Percentiles rank a stretch among this genome's conserved stretches.
phyloP scores from a whole-genome alignment of 2,888 invertebrate species.

The Enchytraeus crypticus region DNA sequence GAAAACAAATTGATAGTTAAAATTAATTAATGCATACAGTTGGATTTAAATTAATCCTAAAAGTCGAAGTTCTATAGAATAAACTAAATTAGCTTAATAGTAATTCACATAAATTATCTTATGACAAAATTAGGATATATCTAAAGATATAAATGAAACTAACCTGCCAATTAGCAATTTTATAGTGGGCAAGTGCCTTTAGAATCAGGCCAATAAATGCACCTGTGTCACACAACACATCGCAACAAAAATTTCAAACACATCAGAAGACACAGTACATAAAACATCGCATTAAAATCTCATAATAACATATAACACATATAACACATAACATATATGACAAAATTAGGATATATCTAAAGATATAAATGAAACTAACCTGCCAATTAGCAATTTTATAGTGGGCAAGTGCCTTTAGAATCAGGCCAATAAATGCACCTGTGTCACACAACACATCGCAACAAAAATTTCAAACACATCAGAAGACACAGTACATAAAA shows the following conservation, averaged over 20 bases:
- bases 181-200: slow-evolving; percentile 68
- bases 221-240: slow-evolving; percentile 55
- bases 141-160: slow-evolving; percentile 19
- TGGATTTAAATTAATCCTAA: no score
- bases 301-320: not conserved
- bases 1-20: no score
- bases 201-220: slow-evolving; percentile 82
- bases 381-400: slow-evolving; percentile 80
- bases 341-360: no score
- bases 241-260: slow-evolving; percentile 52
- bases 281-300: not conserved
- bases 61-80: no score
- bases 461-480: slow-evolving; percentile 10
- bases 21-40: no score
- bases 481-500: not conserved
- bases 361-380: slow-evolving; percentile 36
- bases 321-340: no score
- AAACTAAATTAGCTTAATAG: no score
- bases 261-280: not conserved
- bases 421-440: slow-evolving; percentile 82
- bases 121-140: no score
- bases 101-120: no score
- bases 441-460: slow-evolving; percentile 56
- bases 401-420: slow-evolving; percentile 73
- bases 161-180: slow-evolving; percentile 78